A percentile compares a stretch with the other conserved stretches of the same genome.
Evolutionary conservation across 2,797 vertebrate genomes (phyloP).

Genomic region (Enteromius argenteus): DNA sequence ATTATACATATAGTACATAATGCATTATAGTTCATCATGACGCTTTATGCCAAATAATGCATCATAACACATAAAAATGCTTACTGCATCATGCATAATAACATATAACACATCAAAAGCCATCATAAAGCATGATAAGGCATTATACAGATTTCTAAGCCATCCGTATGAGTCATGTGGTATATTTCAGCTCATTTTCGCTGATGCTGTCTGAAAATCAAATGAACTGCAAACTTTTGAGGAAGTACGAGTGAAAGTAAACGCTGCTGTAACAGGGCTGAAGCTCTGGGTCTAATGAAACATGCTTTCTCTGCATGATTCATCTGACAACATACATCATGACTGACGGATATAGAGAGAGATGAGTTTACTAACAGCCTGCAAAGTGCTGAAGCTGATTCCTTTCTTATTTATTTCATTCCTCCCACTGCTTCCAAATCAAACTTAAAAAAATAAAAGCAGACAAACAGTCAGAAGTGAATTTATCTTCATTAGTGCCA

Average conservation of each 20-base stretch:
- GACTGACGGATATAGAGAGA: conserved; percentile 74
- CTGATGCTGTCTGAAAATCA: neutral
- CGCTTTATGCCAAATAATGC: neutral
- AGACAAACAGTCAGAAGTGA: conserved; percentile 39
- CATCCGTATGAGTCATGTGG: neutral
- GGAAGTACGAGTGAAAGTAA: neutral
- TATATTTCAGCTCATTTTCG: neutral
- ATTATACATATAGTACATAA: no score
- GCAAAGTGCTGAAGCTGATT: conserved; percentile 43
- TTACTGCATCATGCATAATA: neutral
- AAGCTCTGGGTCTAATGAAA: conserved; percentile 4
- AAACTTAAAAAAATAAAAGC: conserved; percentile 32
- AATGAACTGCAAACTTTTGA: neutral
- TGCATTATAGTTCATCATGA: no score
- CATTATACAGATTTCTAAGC: neutral
- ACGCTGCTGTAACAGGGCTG: no score
- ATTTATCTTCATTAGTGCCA: conserved; percentile 59
- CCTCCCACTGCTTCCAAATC: conserved; percentile 31
- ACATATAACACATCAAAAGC: neutral
- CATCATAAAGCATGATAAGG: neutral
- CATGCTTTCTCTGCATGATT: conserved; percentile 51
- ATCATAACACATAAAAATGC: neutral
- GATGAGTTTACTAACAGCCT: conserved; percentile 73
- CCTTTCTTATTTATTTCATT: conserved; percentile 27
- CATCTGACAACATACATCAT: conserved; percentile 78